Percentiles rank a stretch among this genome's conserved stretches.
Evolutionary conservation across 2,113 vertebrate species (phyloP).

Genomic region (Axis porcinus): DNA sequence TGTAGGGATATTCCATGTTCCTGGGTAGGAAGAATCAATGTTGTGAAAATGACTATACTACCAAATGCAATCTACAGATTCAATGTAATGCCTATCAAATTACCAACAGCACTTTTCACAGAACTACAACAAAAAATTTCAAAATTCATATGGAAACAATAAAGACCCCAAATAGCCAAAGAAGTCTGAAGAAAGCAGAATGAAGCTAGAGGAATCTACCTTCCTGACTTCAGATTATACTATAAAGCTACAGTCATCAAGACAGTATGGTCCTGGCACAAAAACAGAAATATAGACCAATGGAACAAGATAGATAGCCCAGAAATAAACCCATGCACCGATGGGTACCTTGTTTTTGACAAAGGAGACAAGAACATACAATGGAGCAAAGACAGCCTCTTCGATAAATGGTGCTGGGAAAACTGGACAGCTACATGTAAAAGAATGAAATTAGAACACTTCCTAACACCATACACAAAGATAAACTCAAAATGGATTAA

Average conservation of each 20-base stretch:
- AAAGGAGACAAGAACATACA: neutral
- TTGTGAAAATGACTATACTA: neutral
- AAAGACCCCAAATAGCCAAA: neutral
- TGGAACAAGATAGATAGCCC: neutral
- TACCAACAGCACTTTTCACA: neutral
- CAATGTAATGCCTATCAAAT: neutral
- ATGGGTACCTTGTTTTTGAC: neutral
- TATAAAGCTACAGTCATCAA: neutral
- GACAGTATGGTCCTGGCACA: neutral
- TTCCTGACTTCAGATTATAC: neutral
- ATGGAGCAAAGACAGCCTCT: neutral
- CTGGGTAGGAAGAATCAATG: neutral
- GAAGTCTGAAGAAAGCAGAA: neutral
- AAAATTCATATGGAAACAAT: neutral
- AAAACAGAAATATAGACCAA: neutral
- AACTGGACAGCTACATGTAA: neutral
- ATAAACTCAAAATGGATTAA: neutral
- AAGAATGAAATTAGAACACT: neutral
- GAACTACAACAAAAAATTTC: neutral
- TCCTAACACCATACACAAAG: neutral
- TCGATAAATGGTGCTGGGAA: neutral
- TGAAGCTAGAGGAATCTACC: neutral
- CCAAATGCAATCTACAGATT: neutral
- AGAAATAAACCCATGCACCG: neutral
- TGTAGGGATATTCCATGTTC: neutral